These are phyloP conservation scores for Stegodyphus mimosarum DNA, from an alignment of 1,140 invertebrate genomes.

Conservation along the genomic window DNA sequence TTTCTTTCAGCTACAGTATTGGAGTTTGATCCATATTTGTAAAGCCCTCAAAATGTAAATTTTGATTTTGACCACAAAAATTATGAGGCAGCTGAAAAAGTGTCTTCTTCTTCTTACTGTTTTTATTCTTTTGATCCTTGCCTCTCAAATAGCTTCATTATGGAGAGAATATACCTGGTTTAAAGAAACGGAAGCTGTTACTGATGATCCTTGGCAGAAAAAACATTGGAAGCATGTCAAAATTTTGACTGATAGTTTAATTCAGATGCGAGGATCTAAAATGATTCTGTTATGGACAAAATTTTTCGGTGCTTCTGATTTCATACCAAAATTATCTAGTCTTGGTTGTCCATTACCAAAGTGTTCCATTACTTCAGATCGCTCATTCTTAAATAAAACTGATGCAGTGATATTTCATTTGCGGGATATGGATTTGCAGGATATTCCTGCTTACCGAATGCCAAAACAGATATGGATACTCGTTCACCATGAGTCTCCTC, in stretches of 20 bases:
- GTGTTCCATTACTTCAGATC: conserved; percentile 61
- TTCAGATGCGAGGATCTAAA: conserved; percentile 1
- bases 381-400: conserved; percentile 37
- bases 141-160: neutral
- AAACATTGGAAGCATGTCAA: conserved; percentile 53
- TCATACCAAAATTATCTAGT: conserved; percentile 36
- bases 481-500: conserved; percentile 63
- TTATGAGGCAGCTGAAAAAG: too few relatives aligned
- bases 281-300: conserved; percentile 60
- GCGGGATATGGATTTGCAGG: conserved; percentile 61
- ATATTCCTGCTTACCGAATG: conserved; percentile 66
- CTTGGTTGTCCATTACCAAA: conserved; percentile 35
- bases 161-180: neutral
- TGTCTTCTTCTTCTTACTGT: too few relatives aligned
- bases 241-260: conserved; percentile 1
- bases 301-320: conserved; percentile 57
- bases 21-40: too few relatives aligned
- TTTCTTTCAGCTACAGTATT: too few relatives aligned
- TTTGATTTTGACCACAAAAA: too few relatives aligned
- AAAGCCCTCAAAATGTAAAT: too few relatives aligned
- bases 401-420: conserved; percentile 63
- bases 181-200: conserved; percentile 6
- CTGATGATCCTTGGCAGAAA: conserved; percentile 34
- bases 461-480: conserved; percentile 63
- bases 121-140: neutral